Evolutionary conservation across 2,797 vertebrate genomes (phyloP).

Genomic region (Molossus alvarezi): DNA sequence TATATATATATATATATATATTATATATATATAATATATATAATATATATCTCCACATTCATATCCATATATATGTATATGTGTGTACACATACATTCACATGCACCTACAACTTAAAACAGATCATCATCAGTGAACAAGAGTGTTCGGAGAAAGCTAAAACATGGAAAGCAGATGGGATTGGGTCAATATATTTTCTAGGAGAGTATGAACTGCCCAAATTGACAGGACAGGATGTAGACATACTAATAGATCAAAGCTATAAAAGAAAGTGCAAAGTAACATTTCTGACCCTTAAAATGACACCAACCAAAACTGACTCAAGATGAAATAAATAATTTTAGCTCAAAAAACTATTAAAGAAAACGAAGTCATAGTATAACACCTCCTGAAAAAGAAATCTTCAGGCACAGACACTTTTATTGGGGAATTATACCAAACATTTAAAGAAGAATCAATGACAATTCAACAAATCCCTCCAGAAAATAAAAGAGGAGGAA

Average conservation of each 20-base stretch:
- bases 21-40: not conserved
- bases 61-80: too few relatives aligned
- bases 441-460: constrained; percentile 11
- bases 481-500: constrained; percentile 13
- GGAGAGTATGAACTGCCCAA: not conserved
- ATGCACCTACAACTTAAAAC: not conserved
- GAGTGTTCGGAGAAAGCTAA: constrained; percentile 13
- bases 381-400: constrained; percentile 7
- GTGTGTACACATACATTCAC: not conserved
- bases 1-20: too few relatives aligned
- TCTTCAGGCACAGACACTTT: not conserved
- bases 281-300: constrained; percentile 66
- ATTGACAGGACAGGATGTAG: not conserved
- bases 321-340: constrained; percentile 31
- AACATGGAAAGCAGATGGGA: not conserved
- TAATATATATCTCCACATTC: not conserved
- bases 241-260: constrained; percentile 23
- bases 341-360: constrained; percentile 16
- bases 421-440: constrained; percentile 26
- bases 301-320: not conserved
- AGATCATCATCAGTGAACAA: not conserved
- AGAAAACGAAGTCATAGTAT: constrained; percentile 21
- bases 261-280: not conserved
- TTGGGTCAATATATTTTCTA: constrained; percentile 29
- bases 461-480: not conserved